These are phyloP conservation scores for Malurus elegans DNA, from an alignment of 2,113 vertebrate species.

Conservation along the genomic window DNA sequence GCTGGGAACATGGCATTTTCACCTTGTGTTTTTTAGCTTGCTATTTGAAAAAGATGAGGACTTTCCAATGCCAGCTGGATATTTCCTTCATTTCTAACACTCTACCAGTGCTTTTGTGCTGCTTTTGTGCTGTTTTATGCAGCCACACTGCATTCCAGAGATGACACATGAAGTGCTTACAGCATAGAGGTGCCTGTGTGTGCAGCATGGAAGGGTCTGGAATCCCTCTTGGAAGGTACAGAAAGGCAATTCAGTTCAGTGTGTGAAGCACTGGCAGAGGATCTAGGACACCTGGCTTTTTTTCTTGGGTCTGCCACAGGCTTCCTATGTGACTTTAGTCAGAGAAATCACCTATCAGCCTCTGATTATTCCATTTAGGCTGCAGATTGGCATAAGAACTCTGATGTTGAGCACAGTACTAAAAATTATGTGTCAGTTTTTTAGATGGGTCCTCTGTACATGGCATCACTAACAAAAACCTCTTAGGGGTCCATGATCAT, in stretches of 20 bases:
- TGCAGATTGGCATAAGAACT: background rate
- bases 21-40: background rate
- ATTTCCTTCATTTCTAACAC: background rate
- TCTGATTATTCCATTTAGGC: background rate
- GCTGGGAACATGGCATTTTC: background rate
- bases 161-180: background rate
- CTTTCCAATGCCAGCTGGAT: background rate
- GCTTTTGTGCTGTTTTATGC: background rate
- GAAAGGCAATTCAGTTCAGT: background rate
- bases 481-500: background rate
- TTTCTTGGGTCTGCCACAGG: background rate
- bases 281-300: background rate
- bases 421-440: background rate
- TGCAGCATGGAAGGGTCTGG: background rate
- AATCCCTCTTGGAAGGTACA: background rate
- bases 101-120: background rate
- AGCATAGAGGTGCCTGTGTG: background rate
- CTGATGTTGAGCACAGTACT: background rate
- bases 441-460: background rate
- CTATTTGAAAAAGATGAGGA: background rate
- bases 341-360: background rate
- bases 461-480: background rate
- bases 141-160: background rate
- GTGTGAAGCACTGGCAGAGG: no score
- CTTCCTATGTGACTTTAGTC: background rate